These are phyloP conservation scores for Typhlichthys subterraneus DNA, from an alignment of 2,797 vertebrate species.

Conservation along the genomic window DNA sequence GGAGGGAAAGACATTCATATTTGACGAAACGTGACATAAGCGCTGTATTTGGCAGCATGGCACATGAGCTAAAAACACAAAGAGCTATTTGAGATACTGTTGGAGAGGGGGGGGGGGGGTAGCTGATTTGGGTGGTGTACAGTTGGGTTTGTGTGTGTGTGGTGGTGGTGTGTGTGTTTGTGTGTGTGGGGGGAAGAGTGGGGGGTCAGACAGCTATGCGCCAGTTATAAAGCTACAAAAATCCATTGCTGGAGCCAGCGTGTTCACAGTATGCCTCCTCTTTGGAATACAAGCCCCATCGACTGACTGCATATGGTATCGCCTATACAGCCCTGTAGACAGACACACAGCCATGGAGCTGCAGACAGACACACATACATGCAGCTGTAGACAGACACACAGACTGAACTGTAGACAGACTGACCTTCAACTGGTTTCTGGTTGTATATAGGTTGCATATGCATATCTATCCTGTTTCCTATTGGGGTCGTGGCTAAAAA, in stretches of 20 bases:
- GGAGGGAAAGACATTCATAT: conserved; percentile 63
- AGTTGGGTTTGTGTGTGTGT: not conserved
- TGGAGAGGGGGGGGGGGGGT: conserved; percentile 5
- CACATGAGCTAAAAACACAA: conserved; percentile 23
- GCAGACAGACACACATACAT: conserved; percentile 7
- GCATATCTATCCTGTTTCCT: not conserved
- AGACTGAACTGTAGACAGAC: not conserved
- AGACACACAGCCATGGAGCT: conserved; percentile 44
- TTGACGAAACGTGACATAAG: conserved; percentile 65
- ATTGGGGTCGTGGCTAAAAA: too few relatives aligned
- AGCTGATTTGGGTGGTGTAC: not conserved
- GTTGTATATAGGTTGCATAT: not conserved
- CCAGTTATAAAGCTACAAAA: conserved; percentile 42
- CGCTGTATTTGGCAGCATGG: conserved; percentile 34
- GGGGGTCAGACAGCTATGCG: conserved; percentile 20
- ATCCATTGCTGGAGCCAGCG: conserved; percentile 57
- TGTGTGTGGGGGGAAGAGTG: not conserved
- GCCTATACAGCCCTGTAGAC: conserved; percentile 37
- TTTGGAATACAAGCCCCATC: conserved; percentile 62
- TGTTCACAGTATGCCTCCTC: conserved; percentile 56
- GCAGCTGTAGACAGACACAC: not conserved
- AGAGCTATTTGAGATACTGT: conserved; percentile 32
- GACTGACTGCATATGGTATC: conserved; percentile 59
- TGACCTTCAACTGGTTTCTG: too few relatives aligned
- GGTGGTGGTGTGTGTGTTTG: conserved; percentile 1